phyloP scores from a whole-genome alignment of 2,113 vertebrate species.

The Uria lomvia region DNA sequence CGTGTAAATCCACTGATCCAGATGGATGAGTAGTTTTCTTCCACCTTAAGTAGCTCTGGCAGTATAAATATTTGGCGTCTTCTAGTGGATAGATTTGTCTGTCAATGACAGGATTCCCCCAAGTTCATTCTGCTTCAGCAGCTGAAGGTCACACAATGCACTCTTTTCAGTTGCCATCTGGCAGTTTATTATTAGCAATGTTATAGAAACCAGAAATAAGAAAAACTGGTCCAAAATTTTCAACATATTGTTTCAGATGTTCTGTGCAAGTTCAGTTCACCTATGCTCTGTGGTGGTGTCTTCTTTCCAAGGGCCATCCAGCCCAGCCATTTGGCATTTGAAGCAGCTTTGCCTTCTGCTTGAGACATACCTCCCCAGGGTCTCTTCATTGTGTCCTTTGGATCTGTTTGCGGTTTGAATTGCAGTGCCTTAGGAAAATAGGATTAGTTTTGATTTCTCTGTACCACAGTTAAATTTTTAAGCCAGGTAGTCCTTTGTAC shows the following conservation, averaged over 20 bases:
- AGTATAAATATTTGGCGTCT: background rate
- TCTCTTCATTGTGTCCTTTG: background rate
- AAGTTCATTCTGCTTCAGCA: background rate
- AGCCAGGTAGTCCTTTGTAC: background rate
- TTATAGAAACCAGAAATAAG: background rate
- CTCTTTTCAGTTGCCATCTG: background rate
- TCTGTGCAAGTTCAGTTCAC: background rate
- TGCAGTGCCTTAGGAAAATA: background rate
- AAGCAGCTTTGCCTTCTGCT: background rate
- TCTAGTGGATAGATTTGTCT: background rate
- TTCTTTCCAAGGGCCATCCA: background rate
- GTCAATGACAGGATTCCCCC: background rate
- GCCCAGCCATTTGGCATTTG: background rate
- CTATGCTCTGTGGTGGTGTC: background rate
- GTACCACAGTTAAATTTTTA: background rate
- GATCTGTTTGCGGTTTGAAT: background rate
- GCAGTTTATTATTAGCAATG: slow-evolving; percentile 3
- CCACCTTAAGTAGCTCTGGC: background rate
- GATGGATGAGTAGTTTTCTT: background rate
- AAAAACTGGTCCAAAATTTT: background rate
- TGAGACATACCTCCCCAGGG: background rate
- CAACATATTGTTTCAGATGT: background rate
- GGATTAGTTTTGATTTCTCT: background rate
- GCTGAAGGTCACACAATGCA: background rate
- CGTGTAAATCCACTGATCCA: background rate